Evolutionary conservation across 2,888 invertebrate genomes (phyloP).

Genomic region (Tachystola acroxantha): DNA sequence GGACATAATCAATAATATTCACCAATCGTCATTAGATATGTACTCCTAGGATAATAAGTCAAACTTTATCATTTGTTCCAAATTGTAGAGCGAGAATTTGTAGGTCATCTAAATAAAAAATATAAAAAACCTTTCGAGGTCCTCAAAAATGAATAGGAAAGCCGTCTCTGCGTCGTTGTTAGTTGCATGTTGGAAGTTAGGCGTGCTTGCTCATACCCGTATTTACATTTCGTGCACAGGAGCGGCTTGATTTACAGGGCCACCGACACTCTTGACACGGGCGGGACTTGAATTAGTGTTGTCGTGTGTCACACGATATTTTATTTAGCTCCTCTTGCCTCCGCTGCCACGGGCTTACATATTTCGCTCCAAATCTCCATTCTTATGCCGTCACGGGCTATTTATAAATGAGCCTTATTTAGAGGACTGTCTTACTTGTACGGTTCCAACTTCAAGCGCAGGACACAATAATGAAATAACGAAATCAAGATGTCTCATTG

Average conservation of each 20-base stretch:
- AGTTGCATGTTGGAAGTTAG: slow-evolving; percentile 18
- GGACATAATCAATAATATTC: too few relatives aligned
- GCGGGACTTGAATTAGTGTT: slow-evolving; percentile 67
- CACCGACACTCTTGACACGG: slow-evolving; percentile 36
- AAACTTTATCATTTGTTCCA: too few relatives aligned
- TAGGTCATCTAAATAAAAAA: too few relatives aligned
- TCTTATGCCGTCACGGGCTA: slow-evolving; percentile 56
- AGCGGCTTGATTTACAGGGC: slow-evolving; percentile 67
- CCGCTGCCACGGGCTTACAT: slow-evolving; percentile 28
- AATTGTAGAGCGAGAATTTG: too few relatives aligned
- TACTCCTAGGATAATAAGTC: too few relatives aligned
- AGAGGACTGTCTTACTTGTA: slow-evolving; percentile 44
- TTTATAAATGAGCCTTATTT: slow-evolving; percentile 66
- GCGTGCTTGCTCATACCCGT: slow-evolving; percentile 54
- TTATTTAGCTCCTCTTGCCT: slow-evolving; percentile 53
- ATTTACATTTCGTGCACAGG: slow-evolving; percentile 63
- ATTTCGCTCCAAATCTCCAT: slow-evolving; percentile 46
- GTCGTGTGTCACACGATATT: slow-evolving; percentile 66
- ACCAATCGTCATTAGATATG: too few relatives aligned
- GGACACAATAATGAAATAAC: neutral
- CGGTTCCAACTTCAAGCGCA: slow-evolving; percentile 1
- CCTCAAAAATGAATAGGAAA: too few relatives aligned
- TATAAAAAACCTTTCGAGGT: too few relatives aligned
- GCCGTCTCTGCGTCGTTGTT: neutral
- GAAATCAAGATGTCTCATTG: neutral